Evolutionary conservation across 2,888 invertebrate species (phyloP).

Genomic region (Ditula angustiorana): DNA sequence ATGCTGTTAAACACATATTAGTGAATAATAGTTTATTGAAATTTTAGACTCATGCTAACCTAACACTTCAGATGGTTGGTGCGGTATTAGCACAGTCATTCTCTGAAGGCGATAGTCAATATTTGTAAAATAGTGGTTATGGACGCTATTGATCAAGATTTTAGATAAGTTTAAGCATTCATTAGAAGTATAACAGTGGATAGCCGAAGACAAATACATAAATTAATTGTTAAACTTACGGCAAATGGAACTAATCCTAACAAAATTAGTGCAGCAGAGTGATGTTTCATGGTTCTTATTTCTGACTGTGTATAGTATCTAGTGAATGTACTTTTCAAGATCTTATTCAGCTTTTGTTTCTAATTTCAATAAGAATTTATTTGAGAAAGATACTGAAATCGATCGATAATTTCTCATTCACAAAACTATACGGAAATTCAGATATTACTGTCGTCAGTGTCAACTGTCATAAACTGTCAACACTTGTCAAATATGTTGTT

Average conservation of each 20-base stretch:
- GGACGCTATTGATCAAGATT: background rate
- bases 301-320: background rate
- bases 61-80: background rate
- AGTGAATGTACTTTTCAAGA: background rate
- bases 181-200: background rate
- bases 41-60: too few species aligned
- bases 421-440: too few species aligned
- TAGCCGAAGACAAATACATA: background rate
- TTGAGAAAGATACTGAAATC: too few species aligned
- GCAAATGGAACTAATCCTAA: slow-evolving; percentile 50
- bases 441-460: too few species aligned
- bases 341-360: background rate
- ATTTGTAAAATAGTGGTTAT: background rate
- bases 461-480: too few species aligned
- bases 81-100: background rate
- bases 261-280: slow-evolving; percentile 37
- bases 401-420: too few species aligned
- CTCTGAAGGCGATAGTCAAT: background rate
- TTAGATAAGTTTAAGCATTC: background rate
- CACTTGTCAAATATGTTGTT: too few species aligned
- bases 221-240: slow-evolving; percentile 45
- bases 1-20: background rate
- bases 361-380: too few species aligned
- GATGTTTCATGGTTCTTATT: slow-evolving; percentile 10
- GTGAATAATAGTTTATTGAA: background rate